Percentiles rank a stretch among this genome's conserved stretches.
Conservation (phyloP, 1,140 invertebrate genomes). For the Diorhabda elongata region DNA sequence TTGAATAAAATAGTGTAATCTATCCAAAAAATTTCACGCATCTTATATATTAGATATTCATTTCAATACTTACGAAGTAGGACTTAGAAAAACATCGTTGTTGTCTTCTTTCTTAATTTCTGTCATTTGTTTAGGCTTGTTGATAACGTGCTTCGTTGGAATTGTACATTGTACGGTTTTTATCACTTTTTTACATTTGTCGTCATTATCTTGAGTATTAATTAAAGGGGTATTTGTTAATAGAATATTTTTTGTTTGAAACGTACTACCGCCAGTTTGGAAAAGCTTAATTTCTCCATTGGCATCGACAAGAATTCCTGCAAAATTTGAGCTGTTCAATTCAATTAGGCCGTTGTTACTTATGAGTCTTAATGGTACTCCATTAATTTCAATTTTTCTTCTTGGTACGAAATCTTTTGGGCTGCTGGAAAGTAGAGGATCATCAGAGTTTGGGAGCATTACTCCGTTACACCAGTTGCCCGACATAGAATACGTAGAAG, state of each 20-base stretch:
- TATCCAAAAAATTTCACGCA: no score
- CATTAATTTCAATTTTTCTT: slow-evolving; percentile 58
- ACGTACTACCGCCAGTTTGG: slow-evolving; percentile 46
- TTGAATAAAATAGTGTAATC: no score
- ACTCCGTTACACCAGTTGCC: slow-evolving; percentile 57
- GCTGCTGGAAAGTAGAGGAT: slow-evolving; percentile 74
- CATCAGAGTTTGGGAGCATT: slow-evolving; percentile 82
- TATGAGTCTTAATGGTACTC: slow-evolving; percentile 57
- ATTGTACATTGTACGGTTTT: slow-evolving; percentile 33
- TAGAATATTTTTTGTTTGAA: slow-evolving; percentile 50
- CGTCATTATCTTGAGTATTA: slow-evolving; percentile 30
- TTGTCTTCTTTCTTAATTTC: slow-evolving; percentile 55
- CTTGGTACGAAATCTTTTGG: slow-evolving; percentile 70
- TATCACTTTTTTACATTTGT: slow-evolving; percentile 37
- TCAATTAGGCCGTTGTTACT: slow-evolving; percentile 60
- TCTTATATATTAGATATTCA: no score
- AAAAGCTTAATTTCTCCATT: slow-evolving; percentile 64
- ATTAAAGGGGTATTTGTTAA: slow-evolving; percentile 50
- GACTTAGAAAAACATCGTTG: slow-evolving; percentile 73
- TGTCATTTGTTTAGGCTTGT: slow-evolving; percentile 44
- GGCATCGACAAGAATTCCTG: slow-evolving; percentile 59
- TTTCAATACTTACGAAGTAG: slow-evolving; percentile 51
- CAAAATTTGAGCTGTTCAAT: slow-evolving; percentile 54
- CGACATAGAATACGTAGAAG: slow-evolving; percentile 49
- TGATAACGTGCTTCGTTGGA: slow-evolving; percentile 34